These are phyloP conservation scores for Nestor notabilis DNA, from an alignment of 2,113 vertebrate genomes.

Conservation along the genomic window DNA sequence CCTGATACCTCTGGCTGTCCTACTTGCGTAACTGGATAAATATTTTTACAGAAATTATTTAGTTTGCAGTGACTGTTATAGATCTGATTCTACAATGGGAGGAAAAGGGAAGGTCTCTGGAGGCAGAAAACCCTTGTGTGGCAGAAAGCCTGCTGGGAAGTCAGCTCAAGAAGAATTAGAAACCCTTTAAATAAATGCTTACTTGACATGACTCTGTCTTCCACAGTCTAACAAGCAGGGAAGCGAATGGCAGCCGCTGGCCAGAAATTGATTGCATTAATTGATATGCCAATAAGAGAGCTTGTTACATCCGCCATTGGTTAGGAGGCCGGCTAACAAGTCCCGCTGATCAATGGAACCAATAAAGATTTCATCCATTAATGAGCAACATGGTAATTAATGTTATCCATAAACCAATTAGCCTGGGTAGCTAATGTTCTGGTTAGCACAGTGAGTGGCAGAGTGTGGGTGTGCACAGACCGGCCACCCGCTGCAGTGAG, in stretches of 20 bases:
- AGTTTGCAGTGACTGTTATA: not conserved
- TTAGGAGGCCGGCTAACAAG: conserved; percentile 97
- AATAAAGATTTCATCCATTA: conserved; percentile 99
- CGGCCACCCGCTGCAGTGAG: not conserved
- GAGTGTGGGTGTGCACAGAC: not conserved
- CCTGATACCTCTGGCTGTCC: not conserved
- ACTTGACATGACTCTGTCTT: conserved; percentile 77
- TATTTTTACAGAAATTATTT: conserved; percentile 19
- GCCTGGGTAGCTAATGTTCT: conserved; percentile 80
- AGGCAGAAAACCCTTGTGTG: conserved; percentile 28
- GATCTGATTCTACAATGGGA: conserved; percentile 14
- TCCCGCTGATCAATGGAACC: conserved; percentile 98
- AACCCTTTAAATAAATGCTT: conserved; percentile 73
- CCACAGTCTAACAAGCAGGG: conserved; percentile 67
- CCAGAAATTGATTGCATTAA: conserved; percentile 99
- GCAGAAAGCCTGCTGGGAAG: conserved; percentile 57
- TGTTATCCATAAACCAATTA: conserved; percentile 99
- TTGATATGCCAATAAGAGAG: conserved; percentile 99
- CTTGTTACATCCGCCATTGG: conserved; percentile 99
- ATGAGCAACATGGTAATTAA: conserved; percentile 99
- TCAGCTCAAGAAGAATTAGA: conserved; percentile 68
- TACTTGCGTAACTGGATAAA: not conserved
- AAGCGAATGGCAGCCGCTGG: conserved; percentile 90
- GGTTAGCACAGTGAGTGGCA: conserved; percentile 75
- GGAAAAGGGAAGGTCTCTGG: conserved; percentile 43